Evolutionary conservation across 1,140 invertebrate species (phyloP), one percentile per base, ranked within the genome.

Genomic region (Rhizoglyphus robini): DNA sequence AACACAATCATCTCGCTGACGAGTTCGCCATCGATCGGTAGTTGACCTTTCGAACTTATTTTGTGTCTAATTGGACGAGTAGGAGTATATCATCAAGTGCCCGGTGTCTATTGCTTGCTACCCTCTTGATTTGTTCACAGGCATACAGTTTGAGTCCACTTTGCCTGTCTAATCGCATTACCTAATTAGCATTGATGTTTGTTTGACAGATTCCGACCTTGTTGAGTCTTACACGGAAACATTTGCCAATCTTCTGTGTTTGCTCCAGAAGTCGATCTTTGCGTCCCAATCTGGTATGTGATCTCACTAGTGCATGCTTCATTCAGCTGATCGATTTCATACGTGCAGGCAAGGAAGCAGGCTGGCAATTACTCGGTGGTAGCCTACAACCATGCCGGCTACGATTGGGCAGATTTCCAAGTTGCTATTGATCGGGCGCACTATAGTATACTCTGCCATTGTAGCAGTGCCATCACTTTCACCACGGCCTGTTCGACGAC

Each of bases 351-450:
- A 34, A 66, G 73, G 36, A 66, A 69, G 29, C 20, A 30, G 27
- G 65, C 67, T 36, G 72, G 65, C n/a, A 47, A 46, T 2, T 73
- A 73, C 62, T 66, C 68, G 31, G 71, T 70, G 58, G 41, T 69
- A 2, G 70, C 59, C 2, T 71, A 63, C 41, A 71, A 71, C 68
- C 49, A 69, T 32, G 67, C 54, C 41, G 70, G 70, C 57, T 54
- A 68, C 51, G 66, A 72, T 60, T 69, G 70, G 66, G 59, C 58
- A 36, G 63, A 66, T 54, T 71, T 73, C 38, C 65, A 29, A 41
- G 25, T 72, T 11, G 30, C 27, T 27, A 27, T 60, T 46, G 58
- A 60, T 60, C 15, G 58, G 30, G 8, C 15, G 29, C 58, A 60
- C 29, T 60, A 23, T 27, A 29, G 15, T n/a, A n/a, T n/a, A n/a